Percentiles rank a stretch among this genome's conserved stretches.
Conservation (phyloP, 2,113 vertebrate genomes). For the Hippopotamus amphibius region DNA sequence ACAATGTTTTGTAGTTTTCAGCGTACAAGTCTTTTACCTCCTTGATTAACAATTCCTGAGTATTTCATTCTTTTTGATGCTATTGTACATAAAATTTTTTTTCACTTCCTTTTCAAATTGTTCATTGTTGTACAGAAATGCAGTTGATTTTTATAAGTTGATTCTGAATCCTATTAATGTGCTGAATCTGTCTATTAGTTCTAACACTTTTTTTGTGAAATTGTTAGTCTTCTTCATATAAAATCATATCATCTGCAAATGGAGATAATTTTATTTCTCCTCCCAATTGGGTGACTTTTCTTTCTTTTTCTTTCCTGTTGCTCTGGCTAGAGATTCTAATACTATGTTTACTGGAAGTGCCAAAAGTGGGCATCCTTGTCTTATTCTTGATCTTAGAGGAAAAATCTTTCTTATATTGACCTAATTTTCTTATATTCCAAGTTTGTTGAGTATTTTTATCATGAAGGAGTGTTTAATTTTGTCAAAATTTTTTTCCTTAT, state of each 20-base stretch:
- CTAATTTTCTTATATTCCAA: no score
- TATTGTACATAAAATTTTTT: neutral
- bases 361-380: neutral
- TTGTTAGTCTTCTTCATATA: neutral
- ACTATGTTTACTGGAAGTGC: neutral
- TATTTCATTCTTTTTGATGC: neutral
- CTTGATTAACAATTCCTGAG: neutral
- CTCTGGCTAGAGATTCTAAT: neutral
- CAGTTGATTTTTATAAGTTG: neutral
- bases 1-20: neutral
- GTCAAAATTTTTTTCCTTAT: no score
- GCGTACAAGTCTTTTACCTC: neutral
- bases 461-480: no score
- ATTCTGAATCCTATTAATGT: neutral
- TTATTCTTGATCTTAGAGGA: neutral
- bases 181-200: neutral
- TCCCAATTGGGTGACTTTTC: neutral
- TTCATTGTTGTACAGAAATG: neutral
- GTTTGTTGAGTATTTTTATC: no score
- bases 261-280: neutral
- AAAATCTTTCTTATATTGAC: no score
- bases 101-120: neutral
- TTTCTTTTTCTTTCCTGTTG: neutral
- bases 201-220: neutral
- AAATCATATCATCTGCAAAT: neutral